Percentiles rank a stretch among this genome's conserved stretches.
These are phyloP conservation scores for Huso huso DNA, from an alignment of 2,797 vertebrate species.

Conservation along the genomic window DNA sequence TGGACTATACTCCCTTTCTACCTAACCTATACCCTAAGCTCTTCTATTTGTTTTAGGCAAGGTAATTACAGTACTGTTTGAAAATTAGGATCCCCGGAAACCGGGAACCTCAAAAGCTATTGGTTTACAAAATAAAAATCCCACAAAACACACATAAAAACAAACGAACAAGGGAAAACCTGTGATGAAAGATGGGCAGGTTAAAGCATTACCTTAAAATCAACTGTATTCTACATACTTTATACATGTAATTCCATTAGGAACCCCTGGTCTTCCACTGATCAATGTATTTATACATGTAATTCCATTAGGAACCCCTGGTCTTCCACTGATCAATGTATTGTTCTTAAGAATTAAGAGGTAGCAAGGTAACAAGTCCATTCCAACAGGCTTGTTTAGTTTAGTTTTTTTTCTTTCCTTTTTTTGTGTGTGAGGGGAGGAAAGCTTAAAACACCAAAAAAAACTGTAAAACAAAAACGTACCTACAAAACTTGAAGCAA, in stretches of 20 bases:
- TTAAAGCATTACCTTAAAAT: conserved; percentile 56
- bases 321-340: conserved; percentile 62
- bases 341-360: conserved; percentile 82
- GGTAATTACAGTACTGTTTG: conserved; percentile 55
- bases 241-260: conserved; percentile 73
- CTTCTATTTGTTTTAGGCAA: conserved; percentile 47
- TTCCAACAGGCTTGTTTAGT: conserved; percentile 58
- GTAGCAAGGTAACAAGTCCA: conserved; percentile 83
- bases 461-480: conserved; percentile 54
- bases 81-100: conserved; percentile 35
- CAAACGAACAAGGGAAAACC: conserved; percentile 49
- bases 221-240: conserved; percentile 70
- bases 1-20: conserved; percentile 46
- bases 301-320: conserved; percentile 49
- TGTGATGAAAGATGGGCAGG: conserved; percentile 70
- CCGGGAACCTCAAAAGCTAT: conserved; percentile 39
- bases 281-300: conserved; percentile 79
- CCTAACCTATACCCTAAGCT: conserved; percentile 29
- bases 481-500: conserved; percentile 62
- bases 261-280: conserved; percentile 43
- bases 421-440: not conserved
- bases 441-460: conserved; percentile 26
- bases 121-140: conserved; percentile 39
- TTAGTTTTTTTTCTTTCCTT: not conserved
- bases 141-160: conserved; percentile 36